A percentile compares a stretch with the other conserved stretches of the same genome.
phyloP scores from a whole-genome alignment of 2,888 invertebrate species.

The Drosophila picticornis region DNA sequence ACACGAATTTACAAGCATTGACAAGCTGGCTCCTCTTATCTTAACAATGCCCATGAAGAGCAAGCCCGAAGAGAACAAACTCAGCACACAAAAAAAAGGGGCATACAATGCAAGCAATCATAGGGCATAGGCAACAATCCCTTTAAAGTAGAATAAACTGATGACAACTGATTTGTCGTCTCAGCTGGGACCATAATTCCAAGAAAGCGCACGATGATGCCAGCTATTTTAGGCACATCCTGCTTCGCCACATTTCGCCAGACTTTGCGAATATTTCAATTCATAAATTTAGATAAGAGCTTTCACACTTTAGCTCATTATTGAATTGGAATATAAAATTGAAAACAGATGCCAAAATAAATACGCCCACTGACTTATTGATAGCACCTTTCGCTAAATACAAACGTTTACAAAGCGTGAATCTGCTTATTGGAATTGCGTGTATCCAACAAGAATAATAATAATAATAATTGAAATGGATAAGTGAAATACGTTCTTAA shows the following conservation, averaged over 20 bases:
- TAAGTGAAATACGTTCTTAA: neutral
- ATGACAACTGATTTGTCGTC: conserved; percentile 53
- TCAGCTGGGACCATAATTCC: conserved; percentile 67
- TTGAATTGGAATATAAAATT: neutral
- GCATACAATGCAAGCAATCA: conserved; percentile 50
- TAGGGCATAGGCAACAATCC: conserved; percentile 28
- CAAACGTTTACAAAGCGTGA: neutral
- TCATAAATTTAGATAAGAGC: neutral
- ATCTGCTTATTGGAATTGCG: neutral
- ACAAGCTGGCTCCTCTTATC: conserved; percentile 41
- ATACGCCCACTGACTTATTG: neutral
- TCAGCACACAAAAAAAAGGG: conserved; percentile 62
- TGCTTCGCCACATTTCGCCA: conserved; percentile 63
- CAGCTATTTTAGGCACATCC: conserved; percentile 81
- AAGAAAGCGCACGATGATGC: conserved; percentile 82
- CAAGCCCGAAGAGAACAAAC: conserved; percentile 76
- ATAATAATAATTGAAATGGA: neutral
- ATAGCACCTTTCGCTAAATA: neutral
- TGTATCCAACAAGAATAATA: neutral
- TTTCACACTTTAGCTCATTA: neutral
- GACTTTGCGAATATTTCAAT: neutral
- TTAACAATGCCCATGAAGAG: conserved; percentile 79
- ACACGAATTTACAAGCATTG: neutral
- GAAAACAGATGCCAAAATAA: neutral
- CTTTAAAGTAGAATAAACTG: conserved; percentile 38